Conservation (phyloP, 2,113 vertebrate genomes). For the Xenus cinereus region DNA sequence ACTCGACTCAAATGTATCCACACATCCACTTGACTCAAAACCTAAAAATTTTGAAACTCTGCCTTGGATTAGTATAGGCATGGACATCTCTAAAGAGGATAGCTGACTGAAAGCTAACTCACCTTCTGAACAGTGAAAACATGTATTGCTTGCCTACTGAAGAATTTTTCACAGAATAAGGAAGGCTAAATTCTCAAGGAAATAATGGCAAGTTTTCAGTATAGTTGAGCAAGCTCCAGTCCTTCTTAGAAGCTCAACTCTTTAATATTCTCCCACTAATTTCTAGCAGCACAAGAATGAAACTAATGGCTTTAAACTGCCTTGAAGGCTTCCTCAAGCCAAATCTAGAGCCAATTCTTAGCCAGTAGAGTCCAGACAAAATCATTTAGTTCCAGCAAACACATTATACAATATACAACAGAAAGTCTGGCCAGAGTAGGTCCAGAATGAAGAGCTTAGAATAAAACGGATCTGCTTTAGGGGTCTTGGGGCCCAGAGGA, state of each 20-base stretch:
- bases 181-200: neutral
- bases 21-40: neutral
- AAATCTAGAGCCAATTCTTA: neutral
- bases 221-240: neutral
- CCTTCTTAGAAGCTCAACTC: neutral
- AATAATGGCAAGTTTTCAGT: neutral
- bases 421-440: neutral
- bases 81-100: neutral
- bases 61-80: neutral
- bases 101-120: neutral
- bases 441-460: neutral
- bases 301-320: neutral
- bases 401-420: neutral
- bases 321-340: neutral
- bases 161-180: neutral
- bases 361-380: neutral
- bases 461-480: neutral
- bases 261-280: neutral
- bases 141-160: neutral
- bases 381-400: neutral
- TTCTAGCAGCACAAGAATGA: neutral
- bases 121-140: neutral
- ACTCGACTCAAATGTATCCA: neutral
- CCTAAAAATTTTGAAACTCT: neutral
- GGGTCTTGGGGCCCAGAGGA: neutral